Base-by-base conservation (phyloP, 2,113 vertebrate species). In the Oceanites oceanicus region DNA sequence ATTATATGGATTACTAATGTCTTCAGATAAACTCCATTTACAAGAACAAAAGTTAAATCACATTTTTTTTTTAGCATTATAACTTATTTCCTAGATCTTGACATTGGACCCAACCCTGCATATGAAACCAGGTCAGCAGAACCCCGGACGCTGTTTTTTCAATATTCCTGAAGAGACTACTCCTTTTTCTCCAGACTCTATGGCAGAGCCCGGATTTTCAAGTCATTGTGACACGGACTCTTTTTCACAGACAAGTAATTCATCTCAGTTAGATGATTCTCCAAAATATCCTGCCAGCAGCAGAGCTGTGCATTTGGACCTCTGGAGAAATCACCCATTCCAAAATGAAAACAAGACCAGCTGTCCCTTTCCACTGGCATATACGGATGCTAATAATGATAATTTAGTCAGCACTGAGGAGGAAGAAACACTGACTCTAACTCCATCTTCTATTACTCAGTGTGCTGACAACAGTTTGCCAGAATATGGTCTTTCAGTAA, bases 141-240 rank as follows among this genome's bases (percentile, higher is more conserved):
- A 96, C 34, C 97, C 98, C 6, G 98, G 98, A 90, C 77, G 49
- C 11, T 97, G 97, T 62, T 97, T 96, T 96, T 97, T 97, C 94
- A 98, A 89, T 86, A 96, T 96, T 95, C 97, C 96, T 32, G 94
- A 97, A 50, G 97, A 96, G 6, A 93, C 86, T 17, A 77, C 96
- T 73, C 94, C 98, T 22, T 97, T 98, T 59, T 99, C 98, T 72
- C 98, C 98, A 10, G 99, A 99, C 97, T 99, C 98, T 20, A 98
- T 98, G 68, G 98, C 98, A 44, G 95, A 98, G 75, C 97, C 97
- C 6, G 93, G 96, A 40, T 93, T 97, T 74, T 97, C 96, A 26
- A 97, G 97, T 91, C 98, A 96, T 40, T 98, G 97, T 75, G 98
- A 99, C 71, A 96, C 97, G 6, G 98, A 99, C 97, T 98, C 97